These are phyloP conservation scores for Meganola albula DNA, from an alignment of 2,888 invertebrate genomes.

Conservation along the genomic window DNA sequence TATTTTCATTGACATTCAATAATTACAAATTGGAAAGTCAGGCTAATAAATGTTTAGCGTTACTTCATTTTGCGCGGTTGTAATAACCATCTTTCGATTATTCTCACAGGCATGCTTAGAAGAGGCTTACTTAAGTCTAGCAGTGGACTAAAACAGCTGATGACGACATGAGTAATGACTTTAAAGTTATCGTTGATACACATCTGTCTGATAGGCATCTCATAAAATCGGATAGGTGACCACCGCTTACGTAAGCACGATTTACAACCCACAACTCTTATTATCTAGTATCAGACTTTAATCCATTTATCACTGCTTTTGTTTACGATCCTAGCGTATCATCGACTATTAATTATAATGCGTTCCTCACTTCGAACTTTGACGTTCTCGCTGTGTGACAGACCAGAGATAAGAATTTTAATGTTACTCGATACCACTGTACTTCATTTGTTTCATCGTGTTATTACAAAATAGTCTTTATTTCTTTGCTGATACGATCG, in stretches of 20 bases:
- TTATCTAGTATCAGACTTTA: constrained; percentile 71
- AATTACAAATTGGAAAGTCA: no score
- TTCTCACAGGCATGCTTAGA: no score
- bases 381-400: constrained; percentile 76
- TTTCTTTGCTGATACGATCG: constrained; percentile 19
- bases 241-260: constrained; percentile 67
- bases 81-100: no score
- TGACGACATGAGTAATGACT: no score
- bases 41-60: no score
- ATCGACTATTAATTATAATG: constrained; percentile 77
- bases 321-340: constrained; percentile 76
- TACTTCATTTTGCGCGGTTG: no score
- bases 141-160: no score
- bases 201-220: constrained; percentile 30
- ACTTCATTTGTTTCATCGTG: constrained; percentile 34
- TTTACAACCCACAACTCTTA: constrained; percentile 68
- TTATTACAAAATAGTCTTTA: constrained; percentile 40
- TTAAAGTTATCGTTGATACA: constrained; percentile 21
- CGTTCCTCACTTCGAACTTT: constrained; percentile 76
- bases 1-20: no score
- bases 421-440: constrained; percentile 66
- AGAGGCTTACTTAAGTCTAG: no score
- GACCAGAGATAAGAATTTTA: constrained; percentile 76
- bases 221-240: constrained; percentile 48
- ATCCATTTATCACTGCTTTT: constrained; percentile 77